Evolutionary conservation across 1,140 invertebrate genomes (phyloP), one percentile per base, ranked within the genome.

Genomic region (Heliconius nattereri): DNA sequence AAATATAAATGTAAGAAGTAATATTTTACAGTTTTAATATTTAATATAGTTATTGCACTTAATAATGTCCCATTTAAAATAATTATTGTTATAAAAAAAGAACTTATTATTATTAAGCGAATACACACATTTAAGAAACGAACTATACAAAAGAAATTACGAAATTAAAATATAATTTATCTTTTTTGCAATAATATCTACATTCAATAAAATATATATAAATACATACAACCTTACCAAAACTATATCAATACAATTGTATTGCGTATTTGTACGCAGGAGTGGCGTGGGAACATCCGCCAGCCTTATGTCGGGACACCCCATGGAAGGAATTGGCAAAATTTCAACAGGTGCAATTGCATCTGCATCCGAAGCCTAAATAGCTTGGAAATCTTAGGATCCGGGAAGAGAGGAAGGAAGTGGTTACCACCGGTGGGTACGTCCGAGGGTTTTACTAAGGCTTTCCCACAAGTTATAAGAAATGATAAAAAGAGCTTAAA

Each of bases 201-300:
- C 0, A 23, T 20, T 9, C 2, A 8, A n/a, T n/a, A n/a, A 23
- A 57, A 45, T 9, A 45, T 16, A 45, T 13, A 32, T 52, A 52
- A 20, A 57, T 20, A 57, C 7, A 23, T 57, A 57, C 19, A 52
- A 29, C 23, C 32, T 49, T 35, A 29, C 19, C 72, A 75, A 81
- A 78, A 77, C 6, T 52, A 71, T 75, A 60, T 72, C 45, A 81
- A 78, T 76, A 29, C 70, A 66, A 76, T 80, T 75, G 79, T 75
- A 82, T 84, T 79, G 84, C 72, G 73, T 83, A 83, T 84, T 79
- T 83, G 76, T 83, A 86, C 78, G 84, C 85, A 81, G 83, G 84
- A 84, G 83, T 80, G 83, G 84, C 91, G 91, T 93, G 91, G 89
- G 92, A 93, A 93, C 85, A 90, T 92, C 92, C 91, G 91, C 83